A percentile compares a stretch with the other conserved stretches of the same genome.
These are phyloP conservation scores for Otolemur crassicaudatus DNA, from an alignment of 2,797 vertebrate species.

Conservation along the genomic window DNA sequence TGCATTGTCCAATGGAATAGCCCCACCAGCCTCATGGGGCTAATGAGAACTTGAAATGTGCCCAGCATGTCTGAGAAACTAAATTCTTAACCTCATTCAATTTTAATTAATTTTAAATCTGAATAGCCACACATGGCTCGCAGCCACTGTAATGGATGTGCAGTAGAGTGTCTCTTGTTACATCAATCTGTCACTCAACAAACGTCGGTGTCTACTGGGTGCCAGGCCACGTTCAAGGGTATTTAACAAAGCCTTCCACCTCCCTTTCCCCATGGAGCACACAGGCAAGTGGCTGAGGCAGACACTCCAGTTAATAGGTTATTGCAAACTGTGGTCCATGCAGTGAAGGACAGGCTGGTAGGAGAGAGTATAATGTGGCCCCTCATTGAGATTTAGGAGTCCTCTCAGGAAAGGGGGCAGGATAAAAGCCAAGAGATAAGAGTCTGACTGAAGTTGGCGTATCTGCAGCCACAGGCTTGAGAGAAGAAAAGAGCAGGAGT, in stretches of 20 bases:
- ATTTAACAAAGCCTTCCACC: background rate
- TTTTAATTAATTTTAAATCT: background rate
- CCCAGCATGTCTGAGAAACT: background rate
- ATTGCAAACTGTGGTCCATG: background rate
- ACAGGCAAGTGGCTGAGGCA: background rate
- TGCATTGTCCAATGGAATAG: background rate
- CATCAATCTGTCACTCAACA: background rate
- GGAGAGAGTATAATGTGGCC: background rate
- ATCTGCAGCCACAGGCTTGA: background rate
- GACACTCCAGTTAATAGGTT: background rate
- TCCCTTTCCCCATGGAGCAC: background rate
- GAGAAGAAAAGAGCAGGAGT: background rate
- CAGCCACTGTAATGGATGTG: background rate
- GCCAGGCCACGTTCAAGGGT: background rate
- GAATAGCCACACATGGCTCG: background rate
- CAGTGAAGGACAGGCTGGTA: background rate
- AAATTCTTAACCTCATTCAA: background rate
- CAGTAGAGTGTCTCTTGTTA: background rate
- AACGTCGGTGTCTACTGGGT: background rate
- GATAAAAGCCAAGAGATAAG: background rate
- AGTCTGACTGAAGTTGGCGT: background rate
- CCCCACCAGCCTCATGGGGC: background rate
- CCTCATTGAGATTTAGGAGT: background rate
- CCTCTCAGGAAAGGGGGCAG: background rate
- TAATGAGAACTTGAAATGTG: background rate